These are phyloP conservation scores for Manis javanica DNA, from an alignment of 2,797 vertebrate genomes.

Conservation along the genomic window DNA sequence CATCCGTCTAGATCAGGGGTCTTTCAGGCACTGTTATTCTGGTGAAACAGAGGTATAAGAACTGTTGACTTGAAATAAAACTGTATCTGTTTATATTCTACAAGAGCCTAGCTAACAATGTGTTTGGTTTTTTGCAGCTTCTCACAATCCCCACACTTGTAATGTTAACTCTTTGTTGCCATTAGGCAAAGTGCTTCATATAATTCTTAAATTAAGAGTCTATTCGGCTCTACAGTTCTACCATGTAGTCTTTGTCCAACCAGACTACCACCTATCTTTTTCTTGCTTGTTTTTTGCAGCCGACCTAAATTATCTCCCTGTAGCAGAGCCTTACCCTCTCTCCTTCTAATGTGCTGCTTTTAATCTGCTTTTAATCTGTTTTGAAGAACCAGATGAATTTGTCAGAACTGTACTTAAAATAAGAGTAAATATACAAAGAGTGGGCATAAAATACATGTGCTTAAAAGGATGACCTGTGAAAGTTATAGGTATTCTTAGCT, in stretches of 20 bases:
- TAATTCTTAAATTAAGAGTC: background rate
- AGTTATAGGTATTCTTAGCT: background rate
- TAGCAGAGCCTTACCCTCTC: background rate
- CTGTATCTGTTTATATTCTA: background rate
- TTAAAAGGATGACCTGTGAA: constrained; percentile 15
- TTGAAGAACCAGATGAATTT: constrained; percentile 31
- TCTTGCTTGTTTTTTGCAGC: background rate
- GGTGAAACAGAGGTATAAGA: background rate
- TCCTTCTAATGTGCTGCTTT: background rate
- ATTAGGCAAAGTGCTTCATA: background rate
- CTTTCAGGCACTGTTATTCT: background rate
- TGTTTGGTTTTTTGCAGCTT: background rate
- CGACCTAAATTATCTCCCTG: background rate
- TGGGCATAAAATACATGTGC: background rate
- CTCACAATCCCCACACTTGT: background rate
- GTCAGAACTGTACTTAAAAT: background rate
- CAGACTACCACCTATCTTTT: background rate
- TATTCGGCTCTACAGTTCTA: background rate
- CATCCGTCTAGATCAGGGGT: background rate
- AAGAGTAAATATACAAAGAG: background rate
- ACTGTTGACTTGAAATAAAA: background rate
- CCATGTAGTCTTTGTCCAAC: background rate
- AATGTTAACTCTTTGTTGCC: background rate
- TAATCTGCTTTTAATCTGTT: background rate
- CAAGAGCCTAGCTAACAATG: background rate